Evolutionary conservation across 2,888 invertebrate species (phyloP).

Genomic region (Conops quadrifasciatus): DNA sequence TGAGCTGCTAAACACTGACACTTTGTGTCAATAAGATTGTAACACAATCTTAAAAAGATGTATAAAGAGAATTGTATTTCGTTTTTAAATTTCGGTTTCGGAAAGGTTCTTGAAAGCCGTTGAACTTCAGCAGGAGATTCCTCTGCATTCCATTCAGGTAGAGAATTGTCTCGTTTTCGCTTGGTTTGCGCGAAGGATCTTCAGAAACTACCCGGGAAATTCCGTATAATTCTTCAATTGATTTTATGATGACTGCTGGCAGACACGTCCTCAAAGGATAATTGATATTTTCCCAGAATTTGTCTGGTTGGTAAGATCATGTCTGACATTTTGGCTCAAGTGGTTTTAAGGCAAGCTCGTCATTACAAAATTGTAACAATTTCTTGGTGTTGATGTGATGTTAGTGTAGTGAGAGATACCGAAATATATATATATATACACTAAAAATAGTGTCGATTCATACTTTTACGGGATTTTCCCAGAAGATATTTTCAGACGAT

Average conservation of each 20-base stretch:
- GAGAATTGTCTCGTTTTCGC: background rate
- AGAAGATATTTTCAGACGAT: slow-evolving; percentile 42
- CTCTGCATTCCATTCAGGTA: slow-evolving; percentile 24
- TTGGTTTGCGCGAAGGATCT: no score
- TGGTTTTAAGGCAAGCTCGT: slow-evolving; percentile 3
- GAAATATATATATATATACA: no score
- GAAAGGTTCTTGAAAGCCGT: no score
- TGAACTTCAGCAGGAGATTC: no score
- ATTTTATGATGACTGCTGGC: slow-evolving; percentile 4
- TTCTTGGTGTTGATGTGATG: background rate
- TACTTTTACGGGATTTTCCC: slow-evolving; percentile 57
- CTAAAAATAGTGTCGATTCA: slow-evolving; percentile 49
- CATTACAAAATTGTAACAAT: background rate
- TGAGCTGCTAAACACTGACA: no score
- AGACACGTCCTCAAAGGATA: slow-evolving; percentile 2
- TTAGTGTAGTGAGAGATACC: background rate
- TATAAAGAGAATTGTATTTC: no score
- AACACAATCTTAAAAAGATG: no score
- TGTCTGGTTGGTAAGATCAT: no score
- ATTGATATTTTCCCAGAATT: slow-evolving; percentile 6
- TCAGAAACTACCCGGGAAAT: slow-evolving; percentile 25
- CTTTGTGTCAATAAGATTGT: no score
- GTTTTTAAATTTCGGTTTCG: no score
- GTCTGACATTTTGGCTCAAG: slow-evolving; percentile 11
- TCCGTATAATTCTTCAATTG: slow-evolving; percentile 29